Evolutionary conservation across 2,797 vertebrate genomes (phyloP).

Genomic region (Chaetodon trifasciatus): DNA sequence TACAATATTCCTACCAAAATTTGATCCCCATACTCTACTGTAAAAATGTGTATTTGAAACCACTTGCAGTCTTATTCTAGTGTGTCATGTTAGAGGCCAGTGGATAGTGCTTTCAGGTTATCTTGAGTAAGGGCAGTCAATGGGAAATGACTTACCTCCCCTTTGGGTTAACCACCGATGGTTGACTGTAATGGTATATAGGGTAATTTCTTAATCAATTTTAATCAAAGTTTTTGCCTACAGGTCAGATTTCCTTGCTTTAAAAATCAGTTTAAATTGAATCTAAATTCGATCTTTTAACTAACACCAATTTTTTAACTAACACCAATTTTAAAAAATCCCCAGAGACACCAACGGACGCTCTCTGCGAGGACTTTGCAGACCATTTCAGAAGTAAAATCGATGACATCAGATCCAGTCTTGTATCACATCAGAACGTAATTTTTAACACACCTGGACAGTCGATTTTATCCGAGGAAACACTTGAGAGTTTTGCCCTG

Average conservation of each 20-base stretch:
- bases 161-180: constrained; percentile 3
- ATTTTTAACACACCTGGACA: too few relatives aligned
- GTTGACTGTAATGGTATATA: neutral
- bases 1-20: neutral
- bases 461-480: too few relatives aligned
- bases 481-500: too few relatives aligned
- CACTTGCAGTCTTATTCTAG: neutral
- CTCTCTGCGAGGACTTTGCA: too few relatives aligned
- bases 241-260: neutral
- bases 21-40: neutral
- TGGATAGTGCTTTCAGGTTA: constrained; percentile 23
- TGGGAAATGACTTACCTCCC: neutral
- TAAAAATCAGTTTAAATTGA: constrained; percentile 4
- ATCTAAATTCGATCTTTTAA: too few relatives aligned
- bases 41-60: neutral
- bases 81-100: constrained; percentile 22
- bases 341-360: too few relatives aligned
- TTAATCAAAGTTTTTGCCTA: neutral
- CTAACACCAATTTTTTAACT: too few relatives aligned
- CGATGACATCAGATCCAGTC: too few relatives aligned
- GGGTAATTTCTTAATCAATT: neutral
- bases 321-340: too few relatives aligned
- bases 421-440: too few relatives aligned
- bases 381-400: too few relatives aligned
- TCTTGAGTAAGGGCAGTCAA: neutral